A percentile compares a stretch with the other conserved stretches of the same genome.
Conservation (phyloP, 2,888 invertebrate genomes). For the Nomada flava region DNA sequence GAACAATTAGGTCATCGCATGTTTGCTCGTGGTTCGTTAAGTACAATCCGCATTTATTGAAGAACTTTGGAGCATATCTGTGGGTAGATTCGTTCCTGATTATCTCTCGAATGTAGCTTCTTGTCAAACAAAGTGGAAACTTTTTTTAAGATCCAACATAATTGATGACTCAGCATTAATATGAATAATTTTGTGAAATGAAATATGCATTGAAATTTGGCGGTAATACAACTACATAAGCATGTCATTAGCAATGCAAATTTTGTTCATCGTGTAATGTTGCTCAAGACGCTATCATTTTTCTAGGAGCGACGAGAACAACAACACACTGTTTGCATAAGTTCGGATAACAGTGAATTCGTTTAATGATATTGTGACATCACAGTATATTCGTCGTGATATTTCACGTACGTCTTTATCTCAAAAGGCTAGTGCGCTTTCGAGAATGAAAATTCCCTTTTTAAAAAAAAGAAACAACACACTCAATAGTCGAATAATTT, state of each 20-base stretch:
- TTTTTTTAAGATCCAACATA: conserved; percentile 9
- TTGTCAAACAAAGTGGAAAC: conserved; percentile 28
- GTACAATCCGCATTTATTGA: conserved; percentile 71
- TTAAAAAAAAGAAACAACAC: conserved; percentile 12
- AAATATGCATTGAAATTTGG: conserved; percentile 24
- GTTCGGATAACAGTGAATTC: conserved; percentile 30
- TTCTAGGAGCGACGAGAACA: neutral
- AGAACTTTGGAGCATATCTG: conserved; percentile 50
- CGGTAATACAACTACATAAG: conserved; percentile 34
- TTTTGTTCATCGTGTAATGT: conserved; percentile 1
- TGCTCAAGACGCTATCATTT: conserved; percentile 8
- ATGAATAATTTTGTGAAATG: conserved; percentile 12
- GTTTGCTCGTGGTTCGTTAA: conserved; percentile 71
- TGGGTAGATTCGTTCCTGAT: conserved; percentile 33
- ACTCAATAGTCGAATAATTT: conserved; percentile 32
- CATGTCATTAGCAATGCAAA: conserved; percentile 20
- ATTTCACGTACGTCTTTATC: conserved; percentile 26
- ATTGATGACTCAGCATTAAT: conserved; percentile 4
- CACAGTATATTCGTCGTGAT: conserved; percentile 18
- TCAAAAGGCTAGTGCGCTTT: conserved; percentile 56
- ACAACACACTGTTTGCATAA: conserved; percentile 12
- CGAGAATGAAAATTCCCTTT: conserved; percentile 26
- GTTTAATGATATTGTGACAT: conserved; percentile 19
- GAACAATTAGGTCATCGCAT: conserved; percentile 63
- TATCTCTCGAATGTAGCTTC: conserved; percentile 12